phyloP scores from a whole-genome alignment of 2,797 vertebrate species.

The Sorex maritimensis region DNA sequence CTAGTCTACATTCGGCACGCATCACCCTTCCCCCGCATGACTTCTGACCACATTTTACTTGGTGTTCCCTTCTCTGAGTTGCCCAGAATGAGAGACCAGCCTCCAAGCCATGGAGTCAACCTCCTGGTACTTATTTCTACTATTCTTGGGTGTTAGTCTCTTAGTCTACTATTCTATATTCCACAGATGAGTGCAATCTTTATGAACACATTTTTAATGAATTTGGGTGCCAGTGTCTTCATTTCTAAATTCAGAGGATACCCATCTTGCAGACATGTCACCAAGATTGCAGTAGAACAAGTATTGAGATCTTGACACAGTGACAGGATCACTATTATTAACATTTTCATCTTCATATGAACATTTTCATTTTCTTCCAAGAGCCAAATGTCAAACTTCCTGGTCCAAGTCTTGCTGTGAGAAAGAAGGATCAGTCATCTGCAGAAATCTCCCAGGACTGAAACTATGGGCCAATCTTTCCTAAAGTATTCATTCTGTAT shows the following conservation, averaged over 20 bases:
- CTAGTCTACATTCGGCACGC: too few species aligned
- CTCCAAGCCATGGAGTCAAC: too few species aligned
- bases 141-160: too few species aligned
- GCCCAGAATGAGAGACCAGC: too few species aligned
- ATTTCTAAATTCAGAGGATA: conserved; percentile 46
- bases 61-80: too few species aligned
- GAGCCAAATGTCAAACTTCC: neutral
- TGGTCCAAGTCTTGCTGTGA: neutral
- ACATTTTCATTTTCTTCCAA: neutral
- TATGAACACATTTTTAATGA: neutral
- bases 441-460: neutral
- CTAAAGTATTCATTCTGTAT: neutral
- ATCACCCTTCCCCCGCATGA: too few species aligned
- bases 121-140: too few species aligned
- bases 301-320: neutral
- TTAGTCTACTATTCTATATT: too few species aligned
- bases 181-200: too few species aligned
- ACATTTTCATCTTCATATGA: neutral
- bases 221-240: conserved; percentile 4
- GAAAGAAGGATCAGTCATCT: conserved; percentile 4
- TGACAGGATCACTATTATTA: neutral
- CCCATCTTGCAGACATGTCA: neutral
- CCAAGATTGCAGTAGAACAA: neutral
- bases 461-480: neutral
- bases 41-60: too few species aligned